These are phyloP conservation scores for Meandrina meandrites DNA, from an alignment of 92 coral and sea anemone species.

Conservation along the genomic window DNA sequence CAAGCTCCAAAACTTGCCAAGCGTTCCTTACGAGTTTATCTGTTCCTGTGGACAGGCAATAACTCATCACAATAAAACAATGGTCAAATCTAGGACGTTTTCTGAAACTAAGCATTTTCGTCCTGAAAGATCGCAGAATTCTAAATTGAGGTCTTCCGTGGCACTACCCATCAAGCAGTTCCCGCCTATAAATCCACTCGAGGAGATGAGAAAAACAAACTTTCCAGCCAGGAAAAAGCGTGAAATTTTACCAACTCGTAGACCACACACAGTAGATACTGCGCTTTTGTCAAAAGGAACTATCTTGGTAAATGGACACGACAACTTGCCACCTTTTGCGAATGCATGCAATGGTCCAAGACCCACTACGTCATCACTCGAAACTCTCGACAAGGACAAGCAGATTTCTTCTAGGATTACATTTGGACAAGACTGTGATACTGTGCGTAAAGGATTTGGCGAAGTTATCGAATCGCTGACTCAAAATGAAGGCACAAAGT, in stretches of 20 bases:
- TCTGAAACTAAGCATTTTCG: neutral
- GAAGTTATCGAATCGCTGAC: neutral
- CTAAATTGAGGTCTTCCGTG: slow-evolving; percentile 2
- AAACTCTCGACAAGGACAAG: neutral
- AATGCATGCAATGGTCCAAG: neutral
- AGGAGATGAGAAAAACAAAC: slow-evolving; percentile 20
- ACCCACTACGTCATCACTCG: neutral
- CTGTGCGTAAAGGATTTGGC: neutral
- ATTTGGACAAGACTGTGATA: neutral
- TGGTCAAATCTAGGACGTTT: neutral
- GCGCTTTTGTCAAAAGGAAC: slow-evolving; percentile 27
- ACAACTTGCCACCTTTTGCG: slow-evolving; percentile 21
- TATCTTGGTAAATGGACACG: slow-evolving; percentile 25
- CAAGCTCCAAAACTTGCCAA: neutral
- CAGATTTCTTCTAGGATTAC: neutral
- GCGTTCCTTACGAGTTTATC: neutral
- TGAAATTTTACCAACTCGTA: neutral
- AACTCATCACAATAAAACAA: neutral
- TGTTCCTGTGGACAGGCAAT: slow-evolving; percentile 14
- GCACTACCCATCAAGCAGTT: slow-evolving; percentile 69
- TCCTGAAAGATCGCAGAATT: slow-evolving; percentile 1
- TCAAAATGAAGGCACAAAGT: neutral
- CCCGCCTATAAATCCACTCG: slow-evolving; percentile 73
- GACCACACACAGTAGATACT: slow-evolving; percentile 64
- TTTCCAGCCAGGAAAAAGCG: slow-evolving; percentile 4